Evolutionary conservation across 1,140 invertebrate species (phyloP).

Genomic region (Eriocheir sinensis): DNA sequence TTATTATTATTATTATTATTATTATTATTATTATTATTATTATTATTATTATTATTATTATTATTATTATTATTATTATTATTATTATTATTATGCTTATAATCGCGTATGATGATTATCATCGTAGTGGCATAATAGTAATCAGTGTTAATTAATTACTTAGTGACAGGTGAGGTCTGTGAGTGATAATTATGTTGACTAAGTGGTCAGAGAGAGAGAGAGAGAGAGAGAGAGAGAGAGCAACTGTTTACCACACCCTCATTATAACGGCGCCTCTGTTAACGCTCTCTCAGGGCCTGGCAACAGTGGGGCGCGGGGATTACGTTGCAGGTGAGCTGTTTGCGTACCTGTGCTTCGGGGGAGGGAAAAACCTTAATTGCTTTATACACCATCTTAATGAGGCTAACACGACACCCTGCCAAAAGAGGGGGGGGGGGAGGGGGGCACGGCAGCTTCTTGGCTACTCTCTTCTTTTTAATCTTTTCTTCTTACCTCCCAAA

Average conservation of each 20-base stretch:
- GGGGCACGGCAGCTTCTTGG: not conserved
- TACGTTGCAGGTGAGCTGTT: no score
- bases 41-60: no score
- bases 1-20: not conserved
- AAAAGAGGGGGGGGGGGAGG: not conserved
- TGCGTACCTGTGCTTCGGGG: no score
- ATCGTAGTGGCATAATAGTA: not conserved
- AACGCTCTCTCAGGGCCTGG: no score
- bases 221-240: conserved; percentile 19
- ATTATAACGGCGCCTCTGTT: no score
- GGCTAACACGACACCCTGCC: conserved; percentile 28
- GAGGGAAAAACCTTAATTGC: conserved; percentile 37
- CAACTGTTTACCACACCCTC: not conserved
- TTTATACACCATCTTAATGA: conserved; percentile 48
- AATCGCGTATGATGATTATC: no score
- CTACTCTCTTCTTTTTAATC: not conserved
- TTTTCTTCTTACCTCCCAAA: not conserved
- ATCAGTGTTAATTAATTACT: not conserved
- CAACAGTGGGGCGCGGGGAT: no score
- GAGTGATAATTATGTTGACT: not conserved
- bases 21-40: no score
- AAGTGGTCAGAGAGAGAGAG: not conserved
- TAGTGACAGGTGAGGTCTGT: not conserved
- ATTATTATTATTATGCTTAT: not conserved
- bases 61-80: not conserved